These are phyloP conservation scores for Anguilla megastoma DNA, from an alignment of 2,797 vertebrate species.

Conservation along the genomic window DNA sequence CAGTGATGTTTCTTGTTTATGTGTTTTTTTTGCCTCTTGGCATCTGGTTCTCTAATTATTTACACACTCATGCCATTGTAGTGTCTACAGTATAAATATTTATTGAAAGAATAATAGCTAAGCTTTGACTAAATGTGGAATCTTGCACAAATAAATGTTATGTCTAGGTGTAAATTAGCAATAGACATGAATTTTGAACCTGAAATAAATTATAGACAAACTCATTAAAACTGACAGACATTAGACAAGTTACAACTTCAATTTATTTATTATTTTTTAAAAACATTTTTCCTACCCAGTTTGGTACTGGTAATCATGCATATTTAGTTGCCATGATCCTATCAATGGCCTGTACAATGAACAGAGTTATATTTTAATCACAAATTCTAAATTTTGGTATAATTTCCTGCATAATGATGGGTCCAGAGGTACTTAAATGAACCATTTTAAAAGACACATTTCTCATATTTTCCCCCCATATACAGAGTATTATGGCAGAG, in stretches of 20 bases:
- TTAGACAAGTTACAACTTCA: too few species aligned
- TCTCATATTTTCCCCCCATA: neutral
- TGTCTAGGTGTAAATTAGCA: neutral
- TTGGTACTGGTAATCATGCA: neutral
- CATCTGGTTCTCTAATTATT: too few species aligned
- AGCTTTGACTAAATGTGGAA: neutral
- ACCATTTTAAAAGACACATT: neutral
- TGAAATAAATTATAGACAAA: neutral
- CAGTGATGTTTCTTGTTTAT: neutral
- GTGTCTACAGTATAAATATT: neutral
- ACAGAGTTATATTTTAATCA: too few species aligned
- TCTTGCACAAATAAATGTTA: neutral
- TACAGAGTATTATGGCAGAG: neutral
- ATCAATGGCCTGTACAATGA: too few species aligned
- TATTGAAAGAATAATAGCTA: neutral
- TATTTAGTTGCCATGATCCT: too few species aligned
- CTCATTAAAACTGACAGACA: too few species aligned
- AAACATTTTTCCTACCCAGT: neutral
- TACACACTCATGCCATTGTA: too few species aligned
- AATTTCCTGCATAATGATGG: neutral
- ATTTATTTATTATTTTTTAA: neutral
- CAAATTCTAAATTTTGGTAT: too few species aligned
- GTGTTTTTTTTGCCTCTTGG: too few species aligned
- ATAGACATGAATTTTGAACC: neutral
- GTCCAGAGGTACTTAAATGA: neutral